A percentile compares a stretch with the other conserved stretches of the same genome.
Conservation (phyloP, 2,888 invertebrate species). For the Tetropium fuscum region DNA sequence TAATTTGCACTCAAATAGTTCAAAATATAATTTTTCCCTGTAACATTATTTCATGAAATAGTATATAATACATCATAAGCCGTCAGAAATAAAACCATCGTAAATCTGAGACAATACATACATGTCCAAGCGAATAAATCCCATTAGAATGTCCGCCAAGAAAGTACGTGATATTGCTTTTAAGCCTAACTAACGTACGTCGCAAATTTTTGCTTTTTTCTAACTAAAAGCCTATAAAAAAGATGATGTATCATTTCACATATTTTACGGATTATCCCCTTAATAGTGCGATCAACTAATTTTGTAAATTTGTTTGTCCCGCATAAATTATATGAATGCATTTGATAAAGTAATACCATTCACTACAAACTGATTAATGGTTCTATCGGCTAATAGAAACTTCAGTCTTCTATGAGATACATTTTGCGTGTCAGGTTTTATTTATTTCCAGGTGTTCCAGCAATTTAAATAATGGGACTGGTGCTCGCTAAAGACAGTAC, state of each 20-base stretch:
- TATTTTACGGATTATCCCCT: neutral
- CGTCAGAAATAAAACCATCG: slow-evolving; percentile 3
- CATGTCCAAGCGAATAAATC: slow-evolving; percentile 9
- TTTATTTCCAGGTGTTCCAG: slow-evolving; percentile 24
- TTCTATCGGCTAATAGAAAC: slow-evolving; percentile 10
- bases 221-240: neutral
- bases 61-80: neutral
- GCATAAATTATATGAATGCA: neutral
- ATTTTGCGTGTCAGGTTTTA: slow-evolving; percentile 22
- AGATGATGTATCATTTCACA: neutral
- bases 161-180: slow-evolving; percentile 19
- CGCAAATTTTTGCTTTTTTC: neutral
- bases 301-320: slow-evolving; percentile 13
- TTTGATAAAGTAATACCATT: neutral
- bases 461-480: slow-evolving; percentile 24
- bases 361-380: slow-evolving; percentile 20
- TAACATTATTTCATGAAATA: neutral
- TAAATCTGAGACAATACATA: slow-evolving; percentile 6
- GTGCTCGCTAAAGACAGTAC: slow-evolving; percentile 15
- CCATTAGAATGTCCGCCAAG: slow-evolving; percentile 1
- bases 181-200: slow-evolving; percentile 2
- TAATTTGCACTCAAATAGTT: too few relatives aligned
- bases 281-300: neutral
- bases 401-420: slow-evolving; percentile 23
- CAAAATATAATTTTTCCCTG: too few relatives aligned